Conservation (phyloP, 2,113 vertebrate genomes). For the Heteronetta atricapilla region DNA sequence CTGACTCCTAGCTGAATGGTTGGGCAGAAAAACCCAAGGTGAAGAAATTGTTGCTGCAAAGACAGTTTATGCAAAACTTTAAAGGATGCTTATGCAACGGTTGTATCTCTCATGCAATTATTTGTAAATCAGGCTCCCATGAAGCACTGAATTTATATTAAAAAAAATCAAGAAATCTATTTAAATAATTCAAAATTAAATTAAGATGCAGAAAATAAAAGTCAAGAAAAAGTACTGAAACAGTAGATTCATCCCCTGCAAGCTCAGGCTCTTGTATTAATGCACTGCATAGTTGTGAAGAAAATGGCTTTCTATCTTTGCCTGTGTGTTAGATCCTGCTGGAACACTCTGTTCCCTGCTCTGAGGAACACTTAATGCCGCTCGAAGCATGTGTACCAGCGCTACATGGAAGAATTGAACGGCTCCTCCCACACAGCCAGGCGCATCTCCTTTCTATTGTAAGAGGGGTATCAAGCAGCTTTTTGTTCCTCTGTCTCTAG, state of each 20-base stretch:
- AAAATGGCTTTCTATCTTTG: constrained; percentile 62
- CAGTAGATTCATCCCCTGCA: background rate
- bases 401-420: background rate
- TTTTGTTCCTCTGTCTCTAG: constrained; percentile 27
- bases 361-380: constrained; percentile 36
- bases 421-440: constrained; percentile 55
- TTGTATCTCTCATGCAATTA: background rate
- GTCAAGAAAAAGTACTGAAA: background rate
- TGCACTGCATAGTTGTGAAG: background rate
- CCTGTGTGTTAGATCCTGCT: constrained; percentile 40
- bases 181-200: constrained; percentile 15
- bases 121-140: background rate
- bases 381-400: constrained; percentile 26
- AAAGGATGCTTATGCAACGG: background rate
- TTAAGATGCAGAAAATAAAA: background rate
- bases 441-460: constrained; percentile 45
- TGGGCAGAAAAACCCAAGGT: background rate
- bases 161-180: background rate
- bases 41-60: background rate
- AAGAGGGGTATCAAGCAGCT: background rate
- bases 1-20: background rate
- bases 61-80: background rate
- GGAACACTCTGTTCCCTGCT: constrained; percentile 55
- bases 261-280: background rate
- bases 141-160: background rate